Conservation (phyloP, 2,113 vertebrate species). For the Neolamprologus tretocephalus region DNA sequence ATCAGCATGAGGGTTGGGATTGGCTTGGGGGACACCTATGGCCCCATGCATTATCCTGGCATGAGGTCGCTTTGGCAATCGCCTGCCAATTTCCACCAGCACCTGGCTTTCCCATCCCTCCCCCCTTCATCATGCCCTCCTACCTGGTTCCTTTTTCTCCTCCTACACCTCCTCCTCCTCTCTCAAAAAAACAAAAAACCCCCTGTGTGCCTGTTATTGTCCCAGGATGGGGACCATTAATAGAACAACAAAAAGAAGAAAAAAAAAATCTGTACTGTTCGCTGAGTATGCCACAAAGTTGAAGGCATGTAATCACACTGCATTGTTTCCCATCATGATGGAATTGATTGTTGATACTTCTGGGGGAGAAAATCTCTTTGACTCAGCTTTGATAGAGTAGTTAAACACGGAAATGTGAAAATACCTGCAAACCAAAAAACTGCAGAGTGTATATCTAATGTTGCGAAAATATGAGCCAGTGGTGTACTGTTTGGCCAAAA, state of each 20-base stretch:
- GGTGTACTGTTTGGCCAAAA: constrained; percentile 38
- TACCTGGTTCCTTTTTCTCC: constrained; percentile 78
- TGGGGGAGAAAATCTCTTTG: not conserved
- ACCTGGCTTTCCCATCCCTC: constrained; percentile 78
- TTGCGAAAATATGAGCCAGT: constrained; percentile 35
- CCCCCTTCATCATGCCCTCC: constrained; percentile 75
- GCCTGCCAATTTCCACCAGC: constrained; percentile 82
- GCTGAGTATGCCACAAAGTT: constrained; percentile 6
- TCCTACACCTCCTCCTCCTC: constrained; percentile 35
- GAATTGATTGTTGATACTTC: not conserved
- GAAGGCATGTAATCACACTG: not conserved
- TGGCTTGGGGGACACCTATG: constrained; percentile 90
- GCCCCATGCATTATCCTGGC: constrained; percentile 87
- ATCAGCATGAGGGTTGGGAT: constrained; percentile 86
- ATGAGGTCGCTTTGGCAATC: constrained; percentile 85
- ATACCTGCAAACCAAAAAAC: not conserved
- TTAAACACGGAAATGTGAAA: not conserved
- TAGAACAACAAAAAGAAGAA: not conserved
- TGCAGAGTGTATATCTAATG: constrained; percentile 16
- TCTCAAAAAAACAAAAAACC: not conserved
- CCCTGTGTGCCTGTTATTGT: constrained; percentile 1
- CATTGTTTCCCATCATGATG: not conserved
- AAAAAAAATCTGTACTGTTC: not conserved
- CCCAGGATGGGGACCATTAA: constrained; percentile 21
- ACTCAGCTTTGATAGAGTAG: not conserved